phyloP scores from a whole-genome alignment of 2,113 vertebrate species.

The Alethe castanea region DNA sequence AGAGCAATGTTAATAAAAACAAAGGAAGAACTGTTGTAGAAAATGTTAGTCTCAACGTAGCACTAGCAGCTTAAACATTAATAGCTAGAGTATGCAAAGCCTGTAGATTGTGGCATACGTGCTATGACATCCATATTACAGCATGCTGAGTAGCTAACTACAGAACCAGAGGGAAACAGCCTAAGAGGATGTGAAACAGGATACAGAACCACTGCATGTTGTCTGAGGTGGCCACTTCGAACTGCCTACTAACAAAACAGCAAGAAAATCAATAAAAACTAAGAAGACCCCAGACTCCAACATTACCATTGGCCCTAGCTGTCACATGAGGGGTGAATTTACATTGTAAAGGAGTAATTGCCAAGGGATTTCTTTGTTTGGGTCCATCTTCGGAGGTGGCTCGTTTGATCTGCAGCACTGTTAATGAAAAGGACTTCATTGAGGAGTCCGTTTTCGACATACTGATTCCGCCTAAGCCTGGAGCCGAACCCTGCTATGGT shows the following conservation, averaged over 20 bases:
- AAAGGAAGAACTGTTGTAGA: neutral
- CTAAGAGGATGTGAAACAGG: neutral
- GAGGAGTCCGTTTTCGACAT: neutral
- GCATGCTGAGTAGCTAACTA: fast-evolving
- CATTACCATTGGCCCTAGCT: neutral
- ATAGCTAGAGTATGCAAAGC: neutral
- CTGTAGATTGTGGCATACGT: neutral
- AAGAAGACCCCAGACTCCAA: neutral
- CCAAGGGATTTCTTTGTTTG: neutral
- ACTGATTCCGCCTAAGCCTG: fast-evolving
- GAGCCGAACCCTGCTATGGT: fast-evolving
- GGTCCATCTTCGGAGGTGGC: neutral
- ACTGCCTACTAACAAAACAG: neutral
- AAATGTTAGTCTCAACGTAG: neutral
- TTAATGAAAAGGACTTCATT: neutral
- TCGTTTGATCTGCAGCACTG: neutral
- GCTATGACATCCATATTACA: neutral
- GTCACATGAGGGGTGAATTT: neutral
- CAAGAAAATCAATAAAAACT: neutral
- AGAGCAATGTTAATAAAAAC: neutral
- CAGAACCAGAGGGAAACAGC: neutral
- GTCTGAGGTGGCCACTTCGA: neutral
- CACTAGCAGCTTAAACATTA: neutral
- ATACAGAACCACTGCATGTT: neutral
- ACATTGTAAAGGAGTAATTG: neutral